Conservation (phyloP, 1,140 invertebrate genomes). For the Orussus abietinus region DNA sequence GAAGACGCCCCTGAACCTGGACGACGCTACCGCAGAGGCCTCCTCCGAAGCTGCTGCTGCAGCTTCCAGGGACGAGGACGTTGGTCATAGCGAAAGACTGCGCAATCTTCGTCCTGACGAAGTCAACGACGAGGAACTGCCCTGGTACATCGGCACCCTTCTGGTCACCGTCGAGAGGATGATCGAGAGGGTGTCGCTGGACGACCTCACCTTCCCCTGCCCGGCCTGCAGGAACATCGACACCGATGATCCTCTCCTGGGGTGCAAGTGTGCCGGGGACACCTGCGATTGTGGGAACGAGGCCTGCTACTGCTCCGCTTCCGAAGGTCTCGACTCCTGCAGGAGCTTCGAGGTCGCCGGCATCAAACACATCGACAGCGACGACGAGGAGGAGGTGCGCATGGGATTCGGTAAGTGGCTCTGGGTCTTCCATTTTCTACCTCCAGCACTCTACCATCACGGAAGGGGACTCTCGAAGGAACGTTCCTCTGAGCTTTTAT, state of each 20-base stretch:
- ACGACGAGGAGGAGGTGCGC: constrained; percentile 61
- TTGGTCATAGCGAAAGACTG: constrained; percentile 1
- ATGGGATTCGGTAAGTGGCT: constrained; percentile 53
- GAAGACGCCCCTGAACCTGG: constrained; percentile 25
- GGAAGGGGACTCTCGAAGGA: too few relatives aligned
- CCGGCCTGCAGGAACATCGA: constrained; percentile 55
- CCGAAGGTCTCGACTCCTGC: constrained; percentile 11
- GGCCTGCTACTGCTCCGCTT: constrained; percentile 27
- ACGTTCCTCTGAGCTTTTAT: too few relatives aligned
- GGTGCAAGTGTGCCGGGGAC: constrained; percentile 44
- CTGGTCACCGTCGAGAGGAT: constrained; percentile 65
- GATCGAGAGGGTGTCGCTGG: constrained; percentile 63
- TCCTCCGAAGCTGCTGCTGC: too few relatives aligned
- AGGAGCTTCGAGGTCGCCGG: constrained; percentile 62
- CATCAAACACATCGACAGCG: constrained; percentile 71
- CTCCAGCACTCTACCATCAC: too few relatives aligned
- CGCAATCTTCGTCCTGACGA: constrained; percentile 31
- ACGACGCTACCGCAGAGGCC: constrained; percentile 14
- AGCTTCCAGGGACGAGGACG: constrained; percentile 12
- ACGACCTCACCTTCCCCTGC: constrained; percentile 62
- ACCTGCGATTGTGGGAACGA: constrained; percentile 29
- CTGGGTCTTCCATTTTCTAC: too few relatives aligned
- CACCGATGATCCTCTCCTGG: constrained; percentile 49
- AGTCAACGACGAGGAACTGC: constrained; percentile 53
- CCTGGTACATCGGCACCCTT: constrained; percentile 60